Evolutionary conservation across 2,888 invertebrate genomes (phyloP).

Genomic region (Hydrotaea cyrtoneurina): DNA sequence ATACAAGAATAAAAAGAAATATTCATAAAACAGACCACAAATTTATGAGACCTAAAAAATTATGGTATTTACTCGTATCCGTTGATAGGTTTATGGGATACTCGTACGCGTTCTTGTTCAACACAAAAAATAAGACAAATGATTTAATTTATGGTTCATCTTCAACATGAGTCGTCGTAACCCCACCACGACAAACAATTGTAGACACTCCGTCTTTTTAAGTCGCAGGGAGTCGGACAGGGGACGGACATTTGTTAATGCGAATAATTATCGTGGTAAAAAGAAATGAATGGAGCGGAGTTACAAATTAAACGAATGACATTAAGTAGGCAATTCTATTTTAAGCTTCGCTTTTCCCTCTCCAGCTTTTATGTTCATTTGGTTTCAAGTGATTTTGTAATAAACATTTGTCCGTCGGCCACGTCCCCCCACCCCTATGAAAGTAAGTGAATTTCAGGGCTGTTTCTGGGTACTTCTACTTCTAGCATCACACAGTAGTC

Average conservation of each 20-base stretch:
- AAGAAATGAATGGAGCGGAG: neutral
- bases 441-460: neutral
- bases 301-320: constrained; percentile 27
- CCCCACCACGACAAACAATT: neutral
- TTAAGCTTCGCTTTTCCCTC: constrained; percentile 5
- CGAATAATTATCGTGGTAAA: constrained; percentile 29
- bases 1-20: no score
- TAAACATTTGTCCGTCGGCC: neutral
- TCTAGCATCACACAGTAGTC: no score
- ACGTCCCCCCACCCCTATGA: neutral
- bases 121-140: constrained; percentile 38
- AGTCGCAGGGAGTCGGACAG: neutral
- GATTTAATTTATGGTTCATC: constrained; percentile 37
- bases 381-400: constrained; percentile 19
- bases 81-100: constrained; percentile 1
- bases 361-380: neutral
- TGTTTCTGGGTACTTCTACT: no score
- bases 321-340: constrained; percentile 38
- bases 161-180: neutral
- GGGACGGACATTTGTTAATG: neutral
- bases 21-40: neutral
- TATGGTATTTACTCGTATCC: neutral
- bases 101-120: neutral
- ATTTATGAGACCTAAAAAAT: neutral
- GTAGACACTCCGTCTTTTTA: neutral